A percentile compares a stretch with the other conserved stretches of the same genome.
phyloP scores from a whole-genome alignment of 2,113 vertebrate genomes.

The Aphelocoma coerulescens region DNA sequence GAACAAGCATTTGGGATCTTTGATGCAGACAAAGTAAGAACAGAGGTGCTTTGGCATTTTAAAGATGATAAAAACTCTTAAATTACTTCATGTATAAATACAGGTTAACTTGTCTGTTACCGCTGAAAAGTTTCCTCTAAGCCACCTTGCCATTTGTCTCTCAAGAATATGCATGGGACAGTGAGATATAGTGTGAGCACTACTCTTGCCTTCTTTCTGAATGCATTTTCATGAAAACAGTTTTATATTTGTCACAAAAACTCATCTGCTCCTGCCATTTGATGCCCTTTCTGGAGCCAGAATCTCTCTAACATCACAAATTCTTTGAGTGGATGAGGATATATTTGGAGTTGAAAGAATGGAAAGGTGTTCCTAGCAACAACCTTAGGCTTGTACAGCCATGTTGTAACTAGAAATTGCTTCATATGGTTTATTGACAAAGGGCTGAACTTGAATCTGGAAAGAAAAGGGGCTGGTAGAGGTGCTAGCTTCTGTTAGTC shows the following conservation, averaged over 20 bases:
- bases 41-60: not conserved
- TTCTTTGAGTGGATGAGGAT: not conserved
- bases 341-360: not conserved
- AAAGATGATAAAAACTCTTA: not conserved
- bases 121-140: not conserved
- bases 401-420: not conserved
- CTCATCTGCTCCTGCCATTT: not conserved
- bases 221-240: not conserved
- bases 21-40: not conserved
- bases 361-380: not conserved
- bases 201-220: not conserved
- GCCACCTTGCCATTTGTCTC: fast-evolving
- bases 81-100: not conserved
- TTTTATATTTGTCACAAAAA: not conserved
- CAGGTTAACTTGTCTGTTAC: not conserved
- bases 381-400: not conserved
- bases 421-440: not conserved
- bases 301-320: not conserved
- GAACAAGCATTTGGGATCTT: not conserved
- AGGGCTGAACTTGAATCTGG: not conserved
- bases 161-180: not conserved
- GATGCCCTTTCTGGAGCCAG: not conserved
- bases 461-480: not conserved
- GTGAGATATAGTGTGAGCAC: not conserved
- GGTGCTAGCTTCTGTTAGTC: not conserved